phyloP scores from a whole-genome alignment of 2,113 vertebrate species.

The Sorex fumeus region DNA sequence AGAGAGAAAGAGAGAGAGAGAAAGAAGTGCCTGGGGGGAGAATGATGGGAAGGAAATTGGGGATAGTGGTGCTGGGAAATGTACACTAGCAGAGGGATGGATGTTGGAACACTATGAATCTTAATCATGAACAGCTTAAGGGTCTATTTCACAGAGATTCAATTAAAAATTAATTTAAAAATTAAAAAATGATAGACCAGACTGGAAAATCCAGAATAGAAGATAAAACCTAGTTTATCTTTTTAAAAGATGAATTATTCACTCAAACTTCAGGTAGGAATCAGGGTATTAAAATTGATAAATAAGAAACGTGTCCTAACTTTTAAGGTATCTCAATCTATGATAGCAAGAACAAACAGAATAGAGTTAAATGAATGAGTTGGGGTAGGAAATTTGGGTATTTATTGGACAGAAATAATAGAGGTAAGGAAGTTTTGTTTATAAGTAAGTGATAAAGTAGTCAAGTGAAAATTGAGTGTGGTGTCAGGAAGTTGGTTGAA shows the following conservation, averaged over 20 bases:
- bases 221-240: not conserved
- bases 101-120: no score
- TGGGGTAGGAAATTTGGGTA: not conserved
- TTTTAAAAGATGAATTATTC: slow-evolving; percentile 1
- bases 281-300: not conserved
- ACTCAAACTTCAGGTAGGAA: not conserved
- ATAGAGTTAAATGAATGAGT: not conserved
- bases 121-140: no score
- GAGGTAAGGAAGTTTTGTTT: not conserved
- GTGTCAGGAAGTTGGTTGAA: not conserved
- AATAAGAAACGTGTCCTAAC: not conserved
- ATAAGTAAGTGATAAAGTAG: not conserved
- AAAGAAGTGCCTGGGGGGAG: no score
- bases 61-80: no score
- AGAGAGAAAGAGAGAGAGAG: no score
- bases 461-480: not conserved
- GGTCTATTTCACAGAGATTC: no score
- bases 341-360: not conserved
- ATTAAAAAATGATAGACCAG: no score
- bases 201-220: not conserved
- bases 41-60: no score
- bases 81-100: no score
- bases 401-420: not conserved
- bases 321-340: not conserved
- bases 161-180: no score